Evolutionary conservation across 2,113 vertebrate genomes (phyloP).

Genomic region (Callopanchax toddi): DNA sequence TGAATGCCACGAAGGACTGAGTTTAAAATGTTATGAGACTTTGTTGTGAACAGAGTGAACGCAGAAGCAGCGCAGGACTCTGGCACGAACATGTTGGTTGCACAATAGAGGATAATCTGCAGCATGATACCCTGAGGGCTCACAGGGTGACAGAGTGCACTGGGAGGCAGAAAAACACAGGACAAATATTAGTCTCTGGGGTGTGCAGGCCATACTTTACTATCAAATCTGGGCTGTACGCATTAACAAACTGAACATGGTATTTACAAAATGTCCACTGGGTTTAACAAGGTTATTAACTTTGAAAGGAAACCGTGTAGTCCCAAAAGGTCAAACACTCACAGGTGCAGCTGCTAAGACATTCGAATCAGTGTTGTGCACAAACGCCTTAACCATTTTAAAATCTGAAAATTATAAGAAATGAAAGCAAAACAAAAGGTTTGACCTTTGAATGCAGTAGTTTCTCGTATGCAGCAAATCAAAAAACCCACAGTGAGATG

Average conservation of each 20-base stretch:
- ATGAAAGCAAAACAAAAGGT: background rate
- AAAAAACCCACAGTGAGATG: slow-evolving; percentile 42
- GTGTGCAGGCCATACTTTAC: slow-evolving; percentile 38
- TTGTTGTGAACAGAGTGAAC: slow-evolving; percentile 27
- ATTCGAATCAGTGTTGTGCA: background rate
- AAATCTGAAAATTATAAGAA: too few species aligned
- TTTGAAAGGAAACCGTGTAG: slow-evolving; percentile 11
- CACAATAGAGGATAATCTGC: slow-evolving; percentile 63
- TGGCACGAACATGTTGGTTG: slow-evolving; percentile 55
- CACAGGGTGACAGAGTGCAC: slow-evolving; percentile 64
- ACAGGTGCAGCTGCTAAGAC: slow-evolving; percentile 17
- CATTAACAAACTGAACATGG: slow-evolving; percentile 37
- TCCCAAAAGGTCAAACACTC: slow-evolving; percentile 13
- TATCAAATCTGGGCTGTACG: slow-evolving; percentile 30
- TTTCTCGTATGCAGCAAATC: slow-evolving; percentile 49
- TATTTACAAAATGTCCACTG: slow-evolving; percentile 18
- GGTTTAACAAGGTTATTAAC: slow-evolving; percentile 39
- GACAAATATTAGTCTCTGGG: slow-evolving; percentile 39
- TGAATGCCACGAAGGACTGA: slow-evolving; percentile 13
- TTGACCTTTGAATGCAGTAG: slow-evolving; percentile 66
- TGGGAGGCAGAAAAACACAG: slow-evolving; percentile 19
- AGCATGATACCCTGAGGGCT: slow-evolving; percentile 64
- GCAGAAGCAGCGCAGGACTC: slow-evolving; percentile 38
- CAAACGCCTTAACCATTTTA: too few species aligned
- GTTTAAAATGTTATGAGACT: slow-evolving; percentile 5